Base-by-base conservation (phyloP, 2,113 vertebrate species). In the Gymnobelideus leadbeateri region DNA sequence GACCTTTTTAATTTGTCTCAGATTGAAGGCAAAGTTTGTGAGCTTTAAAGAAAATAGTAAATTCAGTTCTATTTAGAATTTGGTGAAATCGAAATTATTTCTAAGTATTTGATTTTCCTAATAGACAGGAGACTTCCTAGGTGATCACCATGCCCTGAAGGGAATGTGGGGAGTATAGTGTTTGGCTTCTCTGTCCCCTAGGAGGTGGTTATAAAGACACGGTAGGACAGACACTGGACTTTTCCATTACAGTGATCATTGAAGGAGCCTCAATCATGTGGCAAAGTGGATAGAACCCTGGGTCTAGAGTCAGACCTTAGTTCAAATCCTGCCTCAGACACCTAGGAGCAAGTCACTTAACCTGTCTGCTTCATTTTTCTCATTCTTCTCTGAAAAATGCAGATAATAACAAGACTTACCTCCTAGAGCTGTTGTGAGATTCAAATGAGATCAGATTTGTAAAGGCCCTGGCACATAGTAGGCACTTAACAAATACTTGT, bases 81-180 rank as follows among this genome's bases (percentile, higher is more conserved):
- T 91, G 61, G 50, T 51, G 89, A 95, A 91, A 91, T 14, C 46
- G 54, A 94, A 96, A 43, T 96, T 89, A 90, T 11, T 90, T 95
- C 95, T 94, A 57, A 57, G 57, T 77, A 92, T 91, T 90, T 94
- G 51, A 8, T 51, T 94, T 31, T 92, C 12, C 4, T 1, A 26
- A 14, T 47, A 68, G 31, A 89, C 26, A 91, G 21, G 90, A 0
- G 0, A 47, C 50, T 50, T 54, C 23, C 23, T 23, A 54, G 23
- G 53, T 54, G 49, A n/a, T 95, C 51, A 28, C 25, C 8, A 57
- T 90, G 46, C 91, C 53, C 91, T 46, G 92, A 53, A 92, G 50
- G 51, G 26, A 94, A 92, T 43, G 31, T 50, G 21, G 52, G 31
- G 26, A 28, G 52, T n/a, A 37, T 1, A 55, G 14, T 25, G 94